phyloP scores from a whole-genome alignment of 2,113 vertebrate genomes.

The Lanius collurio region DNA sequence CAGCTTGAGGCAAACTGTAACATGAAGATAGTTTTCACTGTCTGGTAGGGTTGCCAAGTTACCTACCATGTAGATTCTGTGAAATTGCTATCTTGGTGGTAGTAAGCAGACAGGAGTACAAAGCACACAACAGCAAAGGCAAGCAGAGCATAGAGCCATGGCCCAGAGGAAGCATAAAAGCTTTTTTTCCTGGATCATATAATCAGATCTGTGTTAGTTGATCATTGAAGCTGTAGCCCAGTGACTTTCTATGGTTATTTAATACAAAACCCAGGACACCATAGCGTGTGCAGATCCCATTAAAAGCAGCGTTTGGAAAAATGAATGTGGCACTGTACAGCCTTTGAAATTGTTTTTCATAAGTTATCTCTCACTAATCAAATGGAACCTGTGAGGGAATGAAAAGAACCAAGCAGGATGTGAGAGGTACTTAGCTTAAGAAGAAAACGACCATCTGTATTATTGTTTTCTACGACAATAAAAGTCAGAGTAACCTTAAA shows the following conservation, averaged over 20 bases:
- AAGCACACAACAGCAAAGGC: slow-evolving; percentile 37
- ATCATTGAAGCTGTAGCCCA: slow-evolving; percentile 42
- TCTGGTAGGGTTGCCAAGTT: background rate
- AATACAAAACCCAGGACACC: slow-evolving; percentile 48
- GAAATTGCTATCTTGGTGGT: background rate
- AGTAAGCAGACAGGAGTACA: slow-evolving; percentile 3
- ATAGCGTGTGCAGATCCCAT: background rate
- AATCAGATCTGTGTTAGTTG: slow-evolving; percentile 57
- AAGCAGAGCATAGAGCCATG: slow-evolving; percentile 29
- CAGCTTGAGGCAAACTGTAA: background rate
- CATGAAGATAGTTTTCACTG: background rate
- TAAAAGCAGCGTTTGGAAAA: slow-evolving; percentile 65
- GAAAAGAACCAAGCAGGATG: background rate
- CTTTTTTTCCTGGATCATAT: slow-evolving; percentile 33
- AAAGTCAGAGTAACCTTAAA: background rate
- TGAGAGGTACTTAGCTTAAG: slow-evolving; percentile 35
- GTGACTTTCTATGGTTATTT: slow-evolving; percentile 48
- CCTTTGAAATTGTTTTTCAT: slow-evolving; percentile 59
- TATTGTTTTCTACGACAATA: slow-evolving; percentile 23
- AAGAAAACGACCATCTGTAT: slow-evolving; percentile 14
- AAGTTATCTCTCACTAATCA: slow-evolving; percentile 54
- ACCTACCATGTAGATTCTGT: background rate
- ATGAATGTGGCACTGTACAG: background rate
- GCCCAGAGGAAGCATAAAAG: slow-evolving; percentile 62
- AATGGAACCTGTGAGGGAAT: background rate